Evolutionary conservation across 2,113 vertebrate genomes (phyloP).

Genomic region (Craseonycteris thonglongyai): DNA sequence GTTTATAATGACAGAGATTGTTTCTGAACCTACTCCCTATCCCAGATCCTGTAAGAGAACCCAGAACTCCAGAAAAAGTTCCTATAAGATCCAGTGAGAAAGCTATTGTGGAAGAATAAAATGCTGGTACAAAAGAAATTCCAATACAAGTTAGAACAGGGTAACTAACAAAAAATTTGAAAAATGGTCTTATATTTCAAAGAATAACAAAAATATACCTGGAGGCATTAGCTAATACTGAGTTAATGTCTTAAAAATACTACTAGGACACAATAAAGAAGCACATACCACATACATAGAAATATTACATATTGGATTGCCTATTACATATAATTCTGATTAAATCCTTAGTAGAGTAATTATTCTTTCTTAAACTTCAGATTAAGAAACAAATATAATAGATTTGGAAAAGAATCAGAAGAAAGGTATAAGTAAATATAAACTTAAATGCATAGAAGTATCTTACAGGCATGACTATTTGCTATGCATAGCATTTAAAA

Average conservation of each 20-base stretch:
- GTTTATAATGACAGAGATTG: background rate
- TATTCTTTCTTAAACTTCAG: background rate
- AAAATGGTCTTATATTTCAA: background rate
- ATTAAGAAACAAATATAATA: background rate
- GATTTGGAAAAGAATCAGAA: background rate
- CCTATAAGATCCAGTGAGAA: background rate
- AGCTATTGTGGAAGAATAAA: background rate
- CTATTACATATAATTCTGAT: background rate
- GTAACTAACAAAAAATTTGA: background rate
- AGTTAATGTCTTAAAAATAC: background rate
- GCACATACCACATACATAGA: background rate
- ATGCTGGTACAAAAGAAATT: background rate
- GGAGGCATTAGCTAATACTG: background rate
- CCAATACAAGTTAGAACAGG: background rate
- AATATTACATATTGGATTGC: background rate
- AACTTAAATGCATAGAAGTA: background rate
- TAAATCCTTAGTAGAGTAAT: background rate
- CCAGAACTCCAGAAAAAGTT: background rate
- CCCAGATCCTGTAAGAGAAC: background rate
- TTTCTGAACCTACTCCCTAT: background rate
- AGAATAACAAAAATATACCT: background rate
- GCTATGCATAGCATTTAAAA: background rate
- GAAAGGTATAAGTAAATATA: background rate
- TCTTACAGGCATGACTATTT: background rate
- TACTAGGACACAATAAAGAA: background rate